Evolutionary conservation across 2,888 invertebrate species (phyloP).

Genomic region (Lasius fuliginosus): DNA sequence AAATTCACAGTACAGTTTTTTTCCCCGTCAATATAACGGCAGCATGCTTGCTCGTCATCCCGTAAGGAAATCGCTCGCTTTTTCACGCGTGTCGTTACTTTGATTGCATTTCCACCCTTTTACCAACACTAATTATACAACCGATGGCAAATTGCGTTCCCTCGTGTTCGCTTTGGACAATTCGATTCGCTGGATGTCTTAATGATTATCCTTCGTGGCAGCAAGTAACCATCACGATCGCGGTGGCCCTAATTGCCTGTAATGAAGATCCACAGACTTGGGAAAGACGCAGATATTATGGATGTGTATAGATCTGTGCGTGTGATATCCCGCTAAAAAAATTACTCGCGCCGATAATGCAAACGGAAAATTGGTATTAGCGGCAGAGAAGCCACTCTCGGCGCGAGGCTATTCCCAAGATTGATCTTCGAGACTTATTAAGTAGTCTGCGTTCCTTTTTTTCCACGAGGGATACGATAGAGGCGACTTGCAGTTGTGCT

Average conservation of each 20-base stretch:
- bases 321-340: neutral
- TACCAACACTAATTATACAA: slow-evolving; percentile 19
- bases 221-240: slow-evolving; percentile 53
- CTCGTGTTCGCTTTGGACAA: slow-evolving; percentile 25
- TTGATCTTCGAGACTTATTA: slow-evolving; percentile 42
- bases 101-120: slow-evolving; percentile 30
- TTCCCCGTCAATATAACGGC: neutral
- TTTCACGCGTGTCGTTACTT: slow-evolving; percentile 26
- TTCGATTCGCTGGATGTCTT: slow-evolving; percentile 59
- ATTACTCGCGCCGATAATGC: slow-evolving; percentile 54
- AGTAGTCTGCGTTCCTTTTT: neutral
- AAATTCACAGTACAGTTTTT: neutral
- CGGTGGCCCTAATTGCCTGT: slow-evolving; percentile 67
- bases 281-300: slow-evolving; percentile 57
- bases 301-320: slow-evolving; percentile 37
- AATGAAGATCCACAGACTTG: slow-evolving; percentile 64
- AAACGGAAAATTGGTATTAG: slow-evolving; percentile 66
- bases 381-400: slow-evolving; percentile 10
- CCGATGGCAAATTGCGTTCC: slow-evolving; percentile 21
- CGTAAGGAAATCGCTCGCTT: slow-evolving; percentile 36
- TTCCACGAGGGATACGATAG: slow-evolving; percentile 10
- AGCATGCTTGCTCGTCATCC: neutral
- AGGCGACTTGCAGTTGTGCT: slow-evolving; percentile 3
- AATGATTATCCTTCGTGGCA: slow-evolving; percentile 57
- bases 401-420: slow-evolving; percentile 20